Conservation (phyloP, 2,888 invertebrate genomes). For the Cataglyphis rosenhaueri region DNA sequence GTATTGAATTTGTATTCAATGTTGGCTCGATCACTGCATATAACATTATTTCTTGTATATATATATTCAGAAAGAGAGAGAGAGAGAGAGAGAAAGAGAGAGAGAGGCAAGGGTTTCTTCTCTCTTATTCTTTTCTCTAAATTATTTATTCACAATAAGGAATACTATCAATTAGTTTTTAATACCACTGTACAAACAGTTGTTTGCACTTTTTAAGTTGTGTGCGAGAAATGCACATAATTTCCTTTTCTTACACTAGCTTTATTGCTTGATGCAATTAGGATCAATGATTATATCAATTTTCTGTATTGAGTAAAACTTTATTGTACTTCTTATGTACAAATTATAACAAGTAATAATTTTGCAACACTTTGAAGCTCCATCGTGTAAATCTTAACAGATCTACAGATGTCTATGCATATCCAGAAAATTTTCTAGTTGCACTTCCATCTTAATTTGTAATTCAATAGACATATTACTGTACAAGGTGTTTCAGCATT, state of each 20-base stretch:
- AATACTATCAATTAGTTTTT: conserved; percentile 25
- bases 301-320: background rate
- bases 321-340: background rate
- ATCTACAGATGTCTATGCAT: conserved; percentile 18
- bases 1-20: conserved; percentile 38
- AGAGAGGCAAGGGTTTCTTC: background rate
- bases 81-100: too few relatives aligned
- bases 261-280: conserved; percentile 44
- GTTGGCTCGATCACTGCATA: conserved; percentile 47
- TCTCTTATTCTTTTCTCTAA: background rate
- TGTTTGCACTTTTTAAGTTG: conserved; percentile 27
- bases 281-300: conserved; percentile 23
- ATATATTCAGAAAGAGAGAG: background rate
- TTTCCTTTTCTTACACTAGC: conserved; percentile 49
- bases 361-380: background rate
- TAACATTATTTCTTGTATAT: conserved; percentile 42
- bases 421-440: background rate
- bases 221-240: conserved; percentile 31
- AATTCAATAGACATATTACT: background rate
- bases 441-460: background rate
- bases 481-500: conserved; percentile 15
- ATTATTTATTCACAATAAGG: conserved; percentile 5
- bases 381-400: background rate
- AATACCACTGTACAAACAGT: conserved; percentile 5
- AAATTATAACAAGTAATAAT: background rate